Evolutionary conservation across 2,888 invertebrate species (phyloP).

Genomic region (Fragum fragum): DNA sequence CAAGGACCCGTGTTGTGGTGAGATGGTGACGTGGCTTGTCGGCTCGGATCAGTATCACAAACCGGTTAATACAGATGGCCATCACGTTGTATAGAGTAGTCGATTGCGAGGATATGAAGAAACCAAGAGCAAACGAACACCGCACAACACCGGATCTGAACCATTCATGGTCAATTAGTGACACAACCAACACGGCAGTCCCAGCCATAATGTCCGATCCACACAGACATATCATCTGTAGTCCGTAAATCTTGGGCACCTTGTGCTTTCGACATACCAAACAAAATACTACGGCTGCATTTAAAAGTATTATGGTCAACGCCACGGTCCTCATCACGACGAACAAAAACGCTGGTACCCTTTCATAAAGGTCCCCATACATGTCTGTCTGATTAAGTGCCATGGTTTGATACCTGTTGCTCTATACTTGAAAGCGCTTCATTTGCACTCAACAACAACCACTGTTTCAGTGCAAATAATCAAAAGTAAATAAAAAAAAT

Average conservation of each 20-base stretch:
- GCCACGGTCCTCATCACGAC: background rate
- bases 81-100: conserved; percentile 19
- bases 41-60: conserved; percentile 7
- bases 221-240: conserved; percentile 20
- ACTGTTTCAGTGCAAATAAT: too few species aligned
- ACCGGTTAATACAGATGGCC: conserved; percentile 22
- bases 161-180: conserved; percentile 2
- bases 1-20: background rate
- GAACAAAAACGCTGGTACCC: background rate
- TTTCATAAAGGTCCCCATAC: conserved; percentile 6
- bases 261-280: background rate
- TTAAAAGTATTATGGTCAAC: background rate
- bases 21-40: background rate
- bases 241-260: background rate
- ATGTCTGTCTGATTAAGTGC: background rate
- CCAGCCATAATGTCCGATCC: conserved; percentile 15
- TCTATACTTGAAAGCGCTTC: too few species aligned
- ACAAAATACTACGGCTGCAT: conserved; percentile 1
- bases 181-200: background rate
- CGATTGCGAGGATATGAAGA: conserved; percentile 12
- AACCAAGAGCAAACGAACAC: conserved; percentile 1
- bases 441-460: too few species aligned
- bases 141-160: background rate
- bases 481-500: too few species aligned
- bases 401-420: too few species aligned